phyloP scores from a whole-genome alignment of 2,113 vertebrate genomes.

The Mionectes macconnelli region DNA sequence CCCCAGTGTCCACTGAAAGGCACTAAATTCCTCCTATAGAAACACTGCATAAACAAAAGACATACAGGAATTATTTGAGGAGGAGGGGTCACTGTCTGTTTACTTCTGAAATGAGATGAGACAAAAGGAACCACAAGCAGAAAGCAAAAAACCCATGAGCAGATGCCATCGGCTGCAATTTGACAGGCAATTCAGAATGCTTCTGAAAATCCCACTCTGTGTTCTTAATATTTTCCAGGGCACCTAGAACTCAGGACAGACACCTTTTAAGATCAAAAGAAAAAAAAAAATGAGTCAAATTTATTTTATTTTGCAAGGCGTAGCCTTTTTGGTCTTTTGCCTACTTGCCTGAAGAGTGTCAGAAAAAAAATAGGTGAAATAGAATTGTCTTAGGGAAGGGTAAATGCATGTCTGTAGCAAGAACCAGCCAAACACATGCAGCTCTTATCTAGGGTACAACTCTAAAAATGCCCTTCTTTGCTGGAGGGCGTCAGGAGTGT shows the following conservation, averaged over 20 bases:
- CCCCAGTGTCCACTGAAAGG: not conserved
- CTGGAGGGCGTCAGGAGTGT: not conserved
- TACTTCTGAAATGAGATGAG: not conserved
- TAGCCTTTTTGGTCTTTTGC: constrained; percentile 7
- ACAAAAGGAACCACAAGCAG: not conserved
- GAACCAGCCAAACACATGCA: not conserved
- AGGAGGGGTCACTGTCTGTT: not conserved
- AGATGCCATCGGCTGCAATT: not conserved
- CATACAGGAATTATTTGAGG: not conserved
- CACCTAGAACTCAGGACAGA: not conserved
- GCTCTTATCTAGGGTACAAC: not conserved
- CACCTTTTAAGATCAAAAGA: not conserved
- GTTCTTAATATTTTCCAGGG: not conserved
- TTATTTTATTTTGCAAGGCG: not conserved
- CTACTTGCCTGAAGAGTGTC: constrained; percentile 22
- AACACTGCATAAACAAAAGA: not conserved
- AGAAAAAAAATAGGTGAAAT: not conserved
- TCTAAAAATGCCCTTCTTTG: not conserved
- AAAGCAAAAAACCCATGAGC: not conserved
- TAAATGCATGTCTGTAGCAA: not conserved
- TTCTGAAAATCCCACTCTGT: not conserved
- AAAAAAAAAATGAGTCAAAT: not conserved
- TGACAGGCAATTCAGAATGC: not conserved
- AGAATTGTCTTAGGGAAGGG: not conserved
- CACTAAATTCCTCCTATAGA: not conserved